phyloP scores from a whole-genome alignment of 2,113 vertebrate genomes.

The Rhombomys opimus region DNA sequence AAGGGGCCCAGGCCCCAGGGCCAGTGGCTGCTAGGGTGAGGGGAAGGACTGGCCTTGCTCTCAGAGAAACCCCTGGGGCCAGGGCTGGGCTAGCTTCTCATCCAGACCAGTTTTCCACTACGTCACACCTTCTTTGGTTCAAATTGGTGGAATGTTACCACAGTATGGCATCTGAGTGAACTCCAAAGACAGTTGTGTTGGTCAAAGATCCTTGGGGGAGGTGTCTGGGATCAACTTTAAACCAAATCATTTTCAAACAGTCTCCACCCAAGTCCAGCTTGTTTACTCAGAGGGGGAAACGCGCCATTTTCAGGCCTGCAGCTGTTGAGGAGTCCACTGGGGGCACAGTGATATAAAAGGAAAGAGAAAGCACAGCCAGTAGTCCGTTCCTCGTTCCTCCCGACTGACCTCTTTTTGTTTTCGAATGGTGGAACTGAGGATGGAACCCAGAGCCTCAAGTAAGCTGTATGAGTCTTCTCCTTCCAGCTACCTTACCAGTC shows the following conservation, averaged over 20 bases:
- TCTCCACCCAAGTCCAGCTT: conserved; percentile 27
- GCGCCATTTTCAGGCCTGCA: neutral
- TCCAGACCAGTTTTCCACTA: neutral
- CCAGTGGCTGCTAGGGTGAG: neutral
- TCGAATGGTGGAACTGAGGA: neutral
- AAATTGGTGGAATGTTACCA: neutral
- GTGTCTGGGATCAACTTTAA: neutral
- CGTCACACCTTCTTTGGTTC: neutral
- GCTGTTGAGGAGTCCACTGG: neutral
- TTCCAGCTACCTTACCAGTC: neutral
- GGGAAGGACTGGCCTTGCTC: neutral
- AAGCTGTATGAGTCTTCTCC: neutral
- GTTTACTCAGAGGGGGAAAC: neutral
- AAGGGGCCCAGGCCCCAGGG: neutral
- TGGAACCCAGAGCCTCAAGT: neutral
- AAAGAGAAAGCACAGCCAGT: neutral
- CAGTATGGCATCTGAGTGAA: neutral
- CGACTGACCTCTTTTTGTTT: neutral
- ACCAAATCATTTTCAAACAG: conserved; percentile 4
- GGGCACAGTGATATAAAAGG: neutral
- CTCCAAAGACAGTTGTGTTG: neutral
- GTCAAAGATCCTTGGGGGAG: neutral
- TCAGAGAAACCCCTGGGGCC: neutral
- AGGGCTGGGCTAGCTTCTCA: neutral
- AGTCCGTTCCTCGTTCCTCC: neutral